A percentile compares a stretch with the other conserved stretches of the same genome.
Evolutionary conservation across 2,888 invertebrate genomes (phyloP).

Genomic region (Machimus atricapillus): DNA sequence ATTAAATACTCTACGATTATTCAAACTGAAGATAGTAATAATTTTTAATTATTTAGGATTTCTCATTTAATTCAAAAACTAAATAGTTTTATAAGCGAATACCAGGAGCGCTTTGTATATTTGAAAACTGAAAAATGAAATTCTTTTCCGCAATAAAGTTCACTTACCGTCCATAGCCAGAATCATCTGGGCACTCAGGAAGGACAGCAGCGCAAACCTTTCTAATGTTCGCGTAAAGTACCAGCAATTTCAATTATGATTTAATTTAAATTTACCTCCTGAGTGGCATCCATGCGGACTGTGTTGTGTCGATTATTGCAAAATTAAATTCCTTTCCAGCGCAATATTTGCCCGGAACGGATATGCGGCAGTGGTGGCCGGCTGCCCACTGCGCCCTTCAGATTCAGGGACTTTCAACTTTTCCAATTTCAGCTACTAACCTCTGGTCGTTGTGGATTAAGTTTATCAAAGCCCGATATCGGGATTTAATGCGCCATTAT

Average conservation of each 20-base stretch:
- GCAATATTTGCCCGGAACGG: not conserved
- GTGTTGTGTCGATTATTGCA: not conserved
- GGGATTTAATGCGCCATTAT: slow-evolving; percentile 5
- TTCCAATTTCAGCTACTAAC: slow-evolving; percentile 23
- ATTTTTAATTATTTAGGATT: not conserved
- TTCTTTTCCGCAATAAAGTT: not conserved
- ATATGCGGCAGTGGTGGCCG: not conserved
- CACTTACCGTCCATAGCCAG: not conserved
- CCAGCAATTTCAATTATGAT: not conserved
- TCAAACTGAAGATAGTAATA: not conserved
- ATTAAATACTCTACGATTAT: not conserved
- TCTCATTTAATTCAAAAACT: not conserved
- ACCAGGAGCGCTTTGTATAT: not conserved
- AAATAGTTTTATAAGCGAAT: not conserved
- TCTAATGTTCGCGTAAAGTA: not conserved
- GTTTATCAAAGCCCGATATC: slow-evolving; percentile 18
- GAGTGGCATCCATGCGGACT: not conserved
- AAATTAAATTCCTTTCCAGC: slow-evolving; percentile 9
- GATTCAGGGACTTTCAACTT: not conserved
- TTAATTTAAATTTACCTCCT: slow-evolving; percentile 1
- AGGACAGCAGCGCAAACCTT: not conserved
- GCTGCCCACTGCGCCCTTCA: not conserved
- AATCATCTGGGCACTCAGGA: not conserved
- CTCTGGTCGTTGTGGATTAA: not conserved
- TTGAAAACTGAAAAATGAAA: not conserved